Percentiles rank a stretch among this genome's conserved stretches.
These are phyloP conservation scores for Xestia c-nigrum DNA, from an alignment of 2,888 invertebrate genomes.

Conservation along the genomic window DNA sequence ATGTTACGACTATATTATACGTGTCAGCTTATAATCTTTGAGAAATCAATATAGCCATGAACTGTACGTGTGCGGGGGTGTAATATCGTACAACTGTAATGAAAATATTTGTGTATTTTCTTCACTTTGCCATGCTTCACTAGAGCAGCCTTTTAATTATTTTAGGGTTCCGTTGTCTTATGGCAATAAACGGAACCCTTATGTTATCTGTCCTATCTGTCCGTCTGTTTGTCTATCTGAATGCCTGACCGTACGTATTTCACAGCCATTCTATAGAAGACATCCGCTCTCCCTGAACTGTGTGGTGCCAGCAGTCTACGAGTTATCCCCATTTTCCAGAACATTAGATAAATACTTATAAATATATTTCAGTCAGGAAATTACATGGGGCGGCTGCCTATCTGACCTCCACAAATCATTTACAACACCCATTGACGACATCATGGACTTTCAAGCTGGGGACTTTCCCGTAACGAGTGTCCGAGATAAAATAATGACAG, in stretches of 20 bases:
- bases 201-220: neutral
- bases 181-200: neutral
- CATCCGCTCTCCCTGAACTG: neutral
- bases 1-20: slow-evolving; percentile 30
- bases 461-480: neutral
- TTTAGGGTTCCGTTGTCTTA: neutral
- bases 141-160: neutral
- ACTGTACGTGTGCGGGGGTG: neutral
- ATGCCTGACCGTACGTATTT: neutral
- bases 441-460: no score
- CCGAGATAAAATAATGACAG: neutral
- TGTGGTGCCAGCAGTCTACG: neutral
- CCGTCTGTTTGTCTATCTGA: neutral
- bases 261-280: neutral
- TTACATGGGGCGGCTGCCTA: no score
- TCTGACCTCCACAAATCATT: no score
- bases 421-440: no score
- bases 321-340: neutral
- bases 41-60: slow-evolving; percentile 38
- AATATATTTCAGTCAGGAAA: no score
- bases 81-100: neutral
- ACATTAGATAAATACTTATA: no score
- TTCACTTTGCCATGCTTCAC: neutral
- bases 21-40: slow-evolving; percentile 9
- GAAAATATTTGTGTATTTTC: neutral